Base-by-base conservation (phyloP, 1,140 invertebrate genomes). In the Drosophila subobscura region DNA sequence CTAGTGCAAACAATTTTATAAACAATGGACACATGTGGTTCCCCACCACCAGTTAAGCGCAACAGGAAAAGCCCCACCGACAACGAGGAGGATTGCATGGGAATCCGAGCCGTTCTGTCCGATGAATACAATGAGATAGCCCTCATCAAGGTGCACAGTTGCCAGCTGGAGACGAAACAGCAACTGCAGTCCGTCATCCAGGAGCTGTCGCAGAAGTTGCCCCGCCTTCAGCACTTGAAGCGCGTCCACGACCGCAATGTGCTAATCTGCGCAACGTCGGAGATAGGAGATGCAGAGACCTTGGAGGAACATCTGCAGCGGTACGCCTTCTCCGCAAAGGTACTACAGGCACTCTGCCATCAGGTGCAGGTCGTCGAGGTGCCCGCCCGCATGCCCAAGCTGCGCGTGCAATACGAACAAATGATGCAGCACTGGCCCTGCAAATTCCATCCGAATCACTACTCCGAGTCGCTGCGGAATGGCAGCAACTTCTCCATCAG, bases 371-470 rank as follows among this genome's bases (percentile, higher is more conserved):
- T 93, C 2, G 60, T 93, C 0, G 60, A 93, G 1, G 96, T 98
- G 1, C 94, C 96, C 0, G 84, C 91, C 41, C 79, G 72, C 4
- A 74, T 93, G 10, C 95, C 96, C 4, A 93, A 93, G 77, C 94
- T 96, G 1, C 93, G 94, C 53, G 90, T 89, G 45, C 97, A 98
- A 81, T 96, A 94, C 89, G 91, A 94, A 6, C 91, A 93, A 73
- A 93, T 93, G 2, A 92, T 93, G 1, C 92, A 92, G 61, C 91
- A 94, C 33, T 98, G 97, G 97, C 96, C 97, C 0, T 94, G 96
- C 23, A 97, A 96, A 90, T 98, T 98, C 92, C 95, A 97, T 93
- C 95, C 94, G 46, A 95, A 97, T 86, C 93, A 93, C 68, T 94
- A 94, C 75, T 86, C 95, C 3, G 96, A 97, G 88, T 94, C 93